Percentiles rank a stretch among this genome's conserved stretches.
phyloP scores from a whole-genome alignment of 1,140 invertebrate species.

The Habropoda laboriosa region DNA sequence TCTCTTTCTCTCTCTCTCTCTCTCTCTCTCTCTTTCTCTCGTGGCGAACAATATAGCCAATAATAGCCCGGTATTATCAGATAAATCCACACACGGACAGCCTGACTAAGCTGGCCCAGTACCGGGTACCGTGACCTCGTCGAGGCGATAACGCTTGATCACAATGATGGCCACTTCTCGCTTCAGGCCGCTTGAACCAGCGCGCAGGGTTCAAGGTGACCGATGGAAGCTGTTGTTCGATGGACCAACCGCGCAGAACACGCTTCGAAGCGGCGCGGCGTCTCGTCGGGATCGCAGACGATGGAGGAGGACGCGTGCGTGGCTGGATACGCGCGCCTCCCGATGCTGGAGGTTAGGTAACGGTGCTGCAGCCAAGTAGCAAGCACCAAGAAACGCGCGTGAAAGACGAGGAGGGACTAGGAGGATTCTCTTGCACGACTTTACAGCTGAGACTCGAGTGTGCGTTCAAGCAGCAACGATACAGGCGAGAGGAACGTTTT shows the following conservation, averaged over 20 bases:
- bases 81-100: slow-evolving; percentile 22
- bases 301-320: slow-evolving; percentile 56
- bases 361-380: slow-evolving; percentile 77
- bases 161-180: slow-evolving; percentile 42
- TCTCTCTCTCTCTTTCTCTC: no score
- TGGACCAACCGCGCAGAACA: neutral
- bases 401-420: slow-evolving; percentile 41
- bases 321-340: slow-evolving; percentile 39
- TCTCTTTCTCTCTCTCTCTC: no score
- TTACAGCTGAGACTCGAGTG: neutral
- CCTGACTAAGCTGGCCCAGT: slow-evolving; percentile 33
- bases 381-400: slow-evolving; percentile 72
- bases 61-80: slow-evolving; percentile 37
- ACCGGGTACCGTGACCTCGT: slow-evolving; percentile 33
- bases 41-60: slow-evolving; percentile 5
- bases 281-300: slow-evolving; percentile 18
- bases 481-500: neutral
- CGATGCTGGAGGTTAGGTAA: slow-evolving; percentile 77
- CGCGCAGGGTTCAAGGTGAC: slow-evolving; percentile 48
- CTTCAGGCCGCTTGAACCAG: slow-evolving; percentile 39
- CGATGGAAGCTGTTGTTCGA: slow-evolving; percentile 42
- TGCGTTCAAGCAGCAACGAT: neutral
- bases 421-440: slow-evolving; percentile 28
- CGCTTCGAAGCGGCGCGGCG: slow-evolving; percentile 11
- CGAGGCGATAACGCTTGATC: slow-evolving; percentile 55